Conservation (phyloP, 2,113 vertebrate species). For the Pomatostomus ruficeps region DNA sequence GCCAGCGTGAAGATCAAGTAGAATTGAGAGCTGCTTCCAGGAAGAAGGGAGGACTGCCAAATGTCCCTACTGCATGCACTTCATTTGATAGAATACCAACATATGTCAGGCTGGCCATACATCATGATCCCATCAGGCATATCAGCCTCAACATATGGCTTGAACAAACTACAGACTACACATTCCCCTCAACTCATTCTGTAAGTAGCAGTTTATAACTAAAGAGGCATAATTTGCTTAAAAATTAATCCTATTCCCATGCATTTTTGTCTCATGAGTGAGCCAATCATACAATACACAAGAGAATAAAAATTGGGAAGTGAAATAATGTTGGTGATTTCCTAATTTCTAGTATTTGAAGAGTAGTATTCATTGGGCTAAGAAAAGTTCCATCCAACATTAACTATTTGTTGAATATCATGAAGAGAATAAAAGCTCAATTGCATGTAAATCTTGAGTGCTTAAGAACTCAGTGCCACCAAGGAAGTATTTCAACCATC, state of each 20-base stretch:
- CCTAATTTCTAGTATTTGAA: neutral
- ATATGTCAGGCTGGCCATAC: neutral
- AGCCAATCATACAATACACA: neutral
- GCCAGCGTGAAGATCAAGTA: neutral
- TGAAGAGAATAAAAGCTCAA: neutral
- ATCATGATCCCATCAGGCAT: neutral
- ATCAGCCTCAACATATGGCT: neutral
- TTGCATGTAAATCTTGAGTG: neutral
- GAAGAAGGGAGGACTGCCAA: neutral
- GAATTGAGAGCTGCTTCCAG: neutral
- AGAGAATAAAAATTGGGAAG: neutral
- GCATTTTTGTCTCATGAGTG: neutral
- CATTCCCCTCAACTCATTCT: neutral
- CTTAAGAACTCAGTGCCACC: neutral
- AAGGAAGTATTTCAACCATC: neutral
- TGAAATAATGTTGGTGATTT: neutral
- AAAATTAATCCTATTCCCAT: neutral
- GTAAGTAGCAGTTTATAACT: neutral
- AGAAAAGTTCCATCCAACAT: neutral
- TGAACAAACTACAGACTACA: neutral
- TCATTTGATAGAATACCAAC: neutral
- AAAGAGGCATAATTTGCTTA: neutral
- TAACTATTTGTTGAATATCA: neutral
- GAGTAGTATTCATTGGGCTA: neutral
- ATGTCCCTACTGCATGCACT: neutral